Evolutionary conservation across 1,140 invertebrate species (phyloP), one percentile per base, ranked within the genome.

Genomic region (Pseudobourletiella spinata): DNA sequence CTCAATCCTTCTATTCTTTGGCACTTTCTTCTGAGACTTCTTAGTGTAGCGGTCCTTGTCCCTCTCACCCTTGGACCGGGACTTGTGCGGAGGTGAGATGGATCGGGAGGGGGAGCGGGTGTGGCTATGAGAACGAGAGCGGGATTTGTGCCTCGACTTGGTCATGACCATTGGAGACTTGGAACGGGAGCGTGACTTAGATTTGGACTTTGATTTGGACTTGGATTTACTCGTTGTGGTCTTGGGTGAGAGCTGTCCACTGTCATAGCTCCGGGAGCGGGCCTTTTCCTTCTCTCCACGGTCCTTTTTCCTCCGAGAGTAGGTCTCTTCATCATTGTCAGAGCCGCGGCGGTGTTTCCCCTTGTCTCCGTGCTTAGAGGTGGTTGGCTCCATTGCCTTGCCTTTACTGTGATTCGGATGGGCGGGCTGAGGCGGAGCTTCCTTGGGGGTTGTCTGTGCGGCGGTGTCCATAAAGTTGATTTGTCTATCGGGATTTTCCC

Each of bases 121-220:
- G 43, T 20, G 24, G 8, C 35, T 51, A 42, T 39, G 46, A 1
- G 48, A 54, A 6, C 48, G 25, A 2, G 54, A 55, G 3, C 26
- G 60, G 25, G 60, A 56, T 14, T 58, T 30, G 39, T 16, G 59
- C 32, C 15, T 35, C 39, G 39, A 20, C 28, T 28, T 59, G 1
- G 28, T n/a, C 20, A 14, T 32, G 14, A 30, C 42, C 42, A 30
- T 15, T 11, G 52, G 52, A 2, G 60, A 50, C 29, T 59, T 48
- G 24, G 58, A 61, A 22, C 42, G 43, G 26, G 52, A 55, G 3
- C 60, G 6, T 14, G 63, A 60, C n/a, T 35, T 28, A 24, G 63
- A 65, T 43, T 57, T 55, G 0, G 59, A 61, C 6, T 54, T 60
- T 18, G 64, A 61, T 20, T 65, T 46, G 6, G 57, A 56, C 32